These are phyloP conservation scores for Octonoba sinensis DNA, from an alignment of 2,888 invertebrate species.

Conservation along the genomic window DNA sequence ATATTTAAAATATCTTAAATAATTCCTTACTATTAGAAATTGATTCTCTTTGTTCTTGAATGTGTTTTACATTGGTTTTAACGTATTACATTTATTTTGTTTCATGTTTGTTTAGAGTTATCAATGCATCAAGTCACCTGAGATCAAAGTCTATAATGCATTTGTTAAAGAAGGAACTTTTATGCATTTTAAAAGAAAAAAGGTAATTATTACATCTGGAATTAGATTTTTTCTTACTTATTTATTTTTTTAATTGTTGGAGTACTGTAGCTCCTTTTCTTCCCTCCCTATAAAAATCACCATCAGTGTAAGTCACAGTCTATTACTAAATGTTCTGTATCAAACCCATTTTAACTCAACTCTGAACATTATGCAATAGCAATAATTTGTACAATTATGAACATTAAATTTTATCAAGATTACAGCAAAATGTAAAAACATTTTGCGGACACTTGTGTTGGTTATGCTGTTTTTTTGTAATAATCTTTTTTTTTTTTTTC, in stretches of 20 bases:
- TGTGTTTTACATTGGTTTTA: not conserved
- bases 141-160: constrained; percentile 69
- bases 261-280: not conserved
- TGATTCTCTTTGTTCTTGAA: not conserved
- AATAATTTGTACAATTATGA: no score
- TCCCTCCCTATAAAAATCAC: not conserved
- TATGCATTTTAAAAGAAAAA: constrained; percentile 31
- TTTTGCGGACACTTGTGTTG: no score
- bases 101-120: constrained; percentile 67
- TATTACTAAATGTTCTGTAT: no score
- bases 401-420: no score
- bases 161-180: constrained; percentile 41
- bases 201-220: constrained; percentile 12
- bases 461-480: no score
- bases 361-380: no score
- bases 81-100: not conserved
- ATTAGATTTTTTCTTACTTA: not conserved
- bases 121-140: constrained; percentile 73
- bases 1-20: no score
- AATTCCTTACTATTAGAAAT: no score
- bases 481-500: no score
- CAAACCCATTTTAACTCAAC: no score
- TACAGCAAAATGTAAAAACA: no score
- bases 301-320: no score
- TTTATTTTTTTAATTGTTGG: not conserved